Evolutionary conservation across 2,797 vertebrate genomes (phyloP), one percentile per base, ranked within the genome.

Genomic region (Melanotaenia boesemani): DNA sequence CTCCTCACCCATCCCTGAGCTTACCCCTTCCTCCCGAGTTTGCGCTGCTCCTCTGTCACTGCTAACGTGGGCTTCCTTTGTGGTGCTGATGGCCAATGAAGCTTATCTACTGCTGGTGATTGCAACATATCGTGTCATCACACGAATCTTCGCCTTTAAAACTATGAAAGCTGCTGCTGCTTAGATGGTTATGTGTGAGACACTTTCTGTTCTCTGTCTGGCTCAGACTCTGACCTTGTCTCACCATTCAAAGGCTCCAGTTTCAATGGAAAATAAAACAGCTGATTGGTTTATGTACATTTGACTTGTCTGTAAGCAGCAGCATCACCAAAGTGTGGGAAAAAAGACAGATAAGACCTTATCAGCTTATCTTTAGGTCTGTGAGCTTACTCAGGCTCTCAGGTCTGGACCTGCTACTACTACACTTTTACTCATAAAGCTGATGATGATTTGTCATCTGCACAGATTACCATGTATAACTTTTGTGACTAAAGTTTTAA

Each of bases 241-340:
- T 34, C 65, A 65, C 37, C 24, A 44, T 73, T n/a, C 34, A 12
- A 50, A 55, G 15, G 22, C 61, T 81, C 4, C 52, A 26, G 24
- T 28, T 79, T 72, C 39, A 57, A 30, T 81, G 79, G 76, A 87
- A 88, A 83, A 67, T 72, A 57, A 62, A 56, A 61, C 61, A 76
- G 54, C 68, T 1, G 55, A 57, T 72, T 60, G 74, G 56, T 63
- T 80, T 75, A 63, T 34, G 72, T 86, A 63, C 77, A 36, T 80
- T 77, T 63, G 78, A 79, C 66, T 80, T 52, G 54, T 70, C 56
- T 72, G 63, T 18, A 32, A 32, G 72, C 22, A 65, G 83, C 82
- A 86, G 79, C 75, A 85, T 90, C 85, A 79, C 81, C 79, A 87
- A 88, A 90, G 88, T 77, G 36, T 88, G 90, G 90, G 86, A 91